Evolutionary conservation across 2,113 vertebrate genomes (phyloP).

Genomic region (Oryzias melastigma): DNA sequence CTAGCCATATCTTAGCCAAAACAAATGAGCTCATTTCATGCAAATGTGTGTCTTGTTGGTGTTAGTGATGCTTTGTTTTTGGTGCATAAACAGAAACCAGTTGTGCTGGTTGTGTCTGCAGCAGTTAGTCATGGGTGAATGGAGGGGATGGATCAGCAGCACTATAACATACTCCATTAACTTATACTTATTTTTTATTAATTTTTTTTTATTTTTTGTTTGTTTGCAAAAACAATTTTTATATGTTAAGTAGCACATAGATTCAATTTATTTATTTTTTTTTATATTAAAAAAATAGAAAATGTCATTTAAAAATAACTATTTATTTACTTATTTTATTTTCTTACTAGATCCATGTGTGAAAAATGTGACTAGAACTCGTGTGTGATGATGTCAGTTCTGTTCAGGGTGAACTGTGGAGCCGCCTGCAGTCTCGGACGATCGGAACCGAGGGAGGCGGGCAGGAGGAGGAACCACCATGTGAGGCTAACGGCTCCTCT

Average conservation of each 20-base stretch:
- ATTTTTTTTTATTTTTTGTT: too few relatives aligned
- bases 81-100: slow-evolving; percentile 7
- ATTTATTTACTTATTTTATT: not conserved
- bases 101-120: slow-evolving; percentile 22
- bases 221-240: too few relatives aligned
- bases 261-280: not conserved
- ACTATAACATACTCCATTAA: too few relatives aligned
- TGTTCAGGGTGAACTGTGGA: not conserved
- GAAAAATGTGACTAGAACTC: too few relatives aligned
- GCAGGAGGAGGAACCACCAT: slow-evolving; percentile 51
- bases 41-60: too few relatives aligned
- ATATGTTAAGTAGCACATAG: too few relatives aligned
- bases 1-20: too few relatives aligned
- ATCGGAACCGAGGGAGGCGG: slow-evolving; percentile 59
- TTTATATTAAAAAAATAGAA: not conserved
- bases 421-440: slow-evolving; percentile 28
- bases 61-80: not conserved
- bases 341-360: not conserved
- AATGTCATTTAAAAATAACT: not conserved
- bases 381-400: too few relatives aligned
- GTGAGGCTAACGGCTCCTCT: not conserved
- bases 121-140: not conserved
- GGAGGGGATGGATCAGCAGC: not conserved
- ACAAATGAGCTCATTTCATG: too few relatives aligned
- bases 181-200: too few relatives aligned